Conservation (phyloP, 2,113 vertebrate genomes). For the Ancistrus triradiatus region DNA sequence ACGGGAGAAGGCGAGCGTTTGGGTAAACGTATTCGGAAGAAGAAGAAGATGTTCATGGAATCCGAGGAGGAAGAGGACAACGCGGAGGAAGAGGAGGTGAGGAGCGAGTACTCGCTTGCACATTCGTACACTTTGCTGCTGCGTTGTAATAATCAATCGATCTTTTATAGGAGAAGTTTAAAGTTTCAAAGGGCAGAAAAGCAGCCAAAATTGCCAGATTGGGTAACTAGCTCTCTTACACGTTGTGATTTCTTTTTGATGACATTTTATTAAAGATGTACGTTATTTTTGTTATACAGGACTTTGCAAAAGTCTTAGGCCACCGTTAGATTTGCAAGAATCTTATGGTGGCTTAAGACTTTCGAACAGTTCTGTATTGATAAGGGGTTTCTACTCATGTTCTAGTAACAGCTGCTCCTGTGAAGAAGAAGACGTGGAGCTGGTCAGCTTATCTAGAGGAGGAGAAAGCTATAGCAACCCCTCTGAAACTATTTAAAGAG, state of each 20-base stretch:
- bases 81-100: conserved; percentile 77
- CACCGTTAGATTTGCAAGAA: too few species aligned
- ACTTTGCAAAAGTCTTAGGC: too few species aligned
- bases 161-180: conserved; percentile 74
- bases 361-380: too few species aligned
- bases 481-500: conserved; percentile 94
- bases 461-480: conserved; percentile 82
- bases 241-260: too few species aligned
- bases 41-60: conserved; percentile 85
- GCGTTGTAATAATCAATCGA: not conserved
- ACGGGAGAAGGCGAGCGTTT: conserved; percentile 70
- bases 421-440: conserved; percentile 91
- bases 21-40: conserved; percentile 80
- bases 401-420: conserved; percentile 65
- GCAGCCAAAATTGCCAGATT: conserved; percentile 79
- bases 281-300: too few species aligned
- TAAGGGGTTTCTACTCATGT: not conserved
- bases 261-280: too few species aligned
- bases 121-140: not conserved
- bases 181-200: conserved; percentile 76
- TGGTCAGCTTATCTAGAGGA: conserved; percentile 95
- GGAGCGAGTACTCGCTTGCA: not conserved
- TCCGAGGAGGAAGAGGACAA: conserved; percentile 85
- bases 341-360: too few species aligned
- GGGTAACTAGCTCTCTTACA: conserved; percentile 58